Evolutionary conservation across 2,113 vertebrate genomes (phyloP), one percentile per base, ranked within the genome.

Genomic region (Pyxicephalus adspersus): DNA sequence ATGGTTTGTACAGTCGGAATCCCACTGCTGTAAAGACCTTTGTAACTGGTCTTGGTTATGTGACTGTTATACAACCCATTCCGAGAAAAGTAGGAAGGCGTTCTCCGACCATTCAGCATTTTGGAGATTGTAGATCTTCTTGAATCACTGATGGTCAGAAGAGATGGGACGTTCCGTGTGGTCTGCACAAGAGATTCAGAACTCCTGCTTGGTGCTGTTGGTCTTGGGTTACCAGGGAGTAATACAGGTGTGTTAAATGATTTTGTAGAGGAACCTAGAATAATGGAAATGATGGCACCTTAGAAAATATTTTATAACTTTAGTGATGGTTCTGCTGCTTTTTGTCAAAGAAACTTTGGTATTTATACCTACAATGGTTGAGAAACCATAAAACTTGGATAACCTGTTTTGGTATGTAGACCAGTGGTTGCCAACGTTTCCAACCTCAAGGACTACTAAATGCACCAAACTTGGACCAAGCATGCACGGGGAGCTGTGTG

Each of bases 201-300:
- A 60, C 38, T 68, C 52, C 76, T 71, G 34, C 68, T 64, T n/a
- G 26, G 19, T 23, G n/a, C 45, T 64, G 83, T 17, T 38, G 84
- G 81, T 80, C 38, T 67, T 0, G 76, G 63, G 74, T 51, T 72
- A 79, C 83, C 83, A 11, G 55, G n/a, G 52, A 18, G 77, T 19
- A 28, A 68, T 22, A 71, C 58, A 83, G 72, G 58, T 34, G 81
- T 68, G 16, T 83, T 66, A 38, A 38, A 76, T 51, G 76, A 84
- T 22, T 38, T 55, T 0, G 54, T 70, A 0, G 86, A 83, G 80
- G 85, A 86, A 75, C 77, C 86, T 89, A 54, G 29, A 76, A 45
- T 9, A 13, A 45, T 13, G 15, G 2, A 45, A 45, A 9, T 45
- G 38, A 9, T 45, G 15, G 38, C 8, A 45, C 11, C 2, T 45